These are phyloP conservation scores for Malurus melanocephalus DNA, from an alignment of 2,113 vertebrate genomes.

Conservation along the genomic window DNA sequence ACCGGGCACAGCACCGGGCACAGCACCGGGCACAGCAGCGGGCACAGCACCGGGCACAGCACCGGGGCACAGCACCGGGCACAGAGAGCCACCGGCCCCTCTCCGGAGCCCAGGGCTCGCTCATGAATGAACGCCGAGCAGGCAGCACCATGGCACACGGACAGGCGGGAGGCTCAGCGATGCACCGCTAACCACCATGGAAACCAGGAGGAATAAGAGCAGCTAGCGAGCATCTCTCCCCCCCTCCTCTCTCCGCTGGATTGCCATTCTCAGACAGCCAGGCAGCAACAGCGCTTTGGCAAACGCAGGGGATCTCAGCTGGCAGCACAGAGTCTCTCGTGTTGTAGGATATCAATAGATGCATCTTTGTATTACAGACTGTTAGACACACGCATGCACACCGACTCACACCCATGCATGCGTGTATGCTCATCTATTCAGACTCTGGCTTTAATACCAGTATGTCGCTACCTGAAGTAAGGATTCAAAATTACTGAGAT, in stretches of 20 bases:
- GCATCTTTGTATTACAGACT: neutral
- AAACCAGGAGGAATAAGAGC: slow-evolving; percentile 68
- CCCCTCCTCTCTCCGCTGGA: slow-evolving; percentile 49
- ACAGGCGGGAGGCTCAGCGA: slow-evolving; percentile 77
- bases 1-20: slow-evolving; percentile 26
- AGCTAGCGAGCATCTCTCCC: slow-evolving; percentile 55
- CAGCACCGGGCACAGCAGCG: slow-evolving; percentile 70
- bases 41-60: slow-evolving; percentile 9
- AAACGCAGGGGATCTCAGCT: slow-evolving; percentile 61
- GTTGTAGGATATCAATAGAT: slow-evolving; percentile 56
- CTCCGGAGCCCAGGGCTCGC: slow-evolving; percentile 76
- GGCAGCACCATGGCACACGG: slow-evolving; percentile 86
- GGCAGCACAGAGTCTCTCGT: slow-evolving; percentile 43
- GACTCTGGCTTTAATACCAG: slow-evolving; percentile 46
- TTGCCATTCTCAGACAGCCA: slow-evolving; percentile 59
- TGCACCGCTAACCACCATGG: slow-evolving; percentile 82
- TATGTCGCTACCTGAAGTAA: slow-evolving; percentile 63
- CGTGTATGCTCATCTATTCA: neutral
- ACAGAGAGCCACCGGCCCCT: slow-evolving; percentile 75
- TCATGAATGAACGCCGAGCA: slow-evolving; percentile 85
- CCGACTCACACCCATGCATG: neutral
- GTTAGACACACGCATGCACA: neutral
- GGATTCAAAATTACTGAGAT: slow-evolving; percentile 50
- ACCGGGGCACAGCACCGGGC: slow-evolving; percentile 17
- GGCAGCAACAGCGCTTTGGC: slow-evolving; percentile 59